Evolutionary conservation across 1,140 invertebrate species (phyloP), one percentile per base, ranked within the genome.

Genomic region (Solenopsis fugax): DNA sequence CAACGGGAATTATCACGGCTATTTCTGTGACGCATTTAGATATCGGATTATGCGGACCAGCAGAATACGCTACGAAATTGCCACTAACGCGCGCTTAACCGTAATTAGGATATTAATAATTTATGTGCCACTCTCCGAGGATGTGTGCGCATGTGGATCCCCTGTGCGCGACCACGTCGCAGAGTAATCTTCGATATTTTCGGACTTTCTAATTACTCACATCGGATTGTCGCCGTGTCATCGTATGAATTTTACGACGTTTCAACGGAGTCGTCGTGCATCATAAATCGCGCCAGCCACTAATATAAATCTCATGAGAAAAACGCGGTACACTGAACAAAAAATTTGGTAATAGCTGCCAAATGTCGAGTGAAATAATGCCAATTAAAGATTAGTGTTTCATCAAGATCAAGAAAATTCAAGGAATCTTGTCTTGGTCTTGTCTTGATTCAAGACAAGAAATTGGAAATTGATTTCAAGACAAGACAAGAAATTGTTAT

Each of bases 71-170:
- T 24, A 56, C 50, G 54, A 82, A 82, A 82, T 82, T 82, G 67
- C 65, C 18, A 21, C 21, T 72, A 82, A 82, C 37, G 34, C 37
- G 52, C 37, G 65, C 64, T 81, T 71, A 56, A 18, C 41, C 34
- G 24, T 82, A 72, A 81, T 65, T 81, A 56, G 78, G 37, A 58
- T 82, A 72, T 71, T 82, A 82, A 82, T 72, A 82, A 82, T 45
- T 72, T 72, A 82, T 18, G 7, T 13, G 37, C 21, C 50, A 13
- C 50, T 82, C 50, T 72, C 65, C 6, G 50, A 72, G 52, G 65
- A 71, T 41, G 65, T 41, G 37, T 48, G 12, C 24, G 41, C 41
- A 29, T 50, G 21, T 34, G 29, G n/a, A 21, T 81, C 48, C 37
- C 37, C 18, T n/a, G 62, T 34, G 77, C 21, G 56, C 45, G 12